Percentiles rank a stretch among this genome's conserved stretches.
These are phyloP conservation scores for Erebia aethiops DNA, from an alignment of 2,888 invertebrate species.

Conservation along the genomic window DNA sequence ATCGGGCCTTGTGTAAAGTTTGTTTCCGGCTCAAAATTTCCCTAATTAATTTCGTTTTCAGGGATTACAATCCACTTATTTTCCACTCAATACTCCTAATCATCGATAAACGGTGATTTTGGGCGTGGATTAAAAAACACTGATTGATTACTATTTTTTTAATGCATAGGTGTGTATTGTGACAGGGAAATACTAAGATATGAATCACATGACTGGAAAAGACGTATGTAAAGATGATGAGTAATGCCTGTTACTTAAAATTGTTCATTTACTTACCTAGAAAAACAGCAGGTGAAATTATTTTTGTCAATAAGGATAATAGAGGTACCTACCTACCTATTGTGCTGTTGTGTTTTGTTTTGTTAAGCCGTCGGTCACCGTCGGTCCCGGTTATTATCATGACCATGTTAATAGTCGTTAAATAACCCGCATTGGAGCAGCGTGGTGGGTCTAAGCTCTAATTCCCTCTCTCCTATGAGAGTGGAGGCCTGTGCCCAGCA, in stretches of 20 bases:
- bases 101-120: constrained; percentile 31
- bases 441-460: too few species aligned
- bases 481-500: too few species aligned
- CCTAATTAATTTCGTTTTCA: constrained; percentile 10
- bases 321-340: too few species aligned
- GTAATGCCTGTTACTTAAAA: neutral
- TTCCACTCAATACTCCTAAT: constrained; percentile 21
- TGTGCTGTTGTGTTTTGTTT: too few species aligned
- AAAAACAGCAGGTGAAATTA: neutral
- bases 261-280: neutral
- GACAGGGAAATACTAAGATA: constrained; percentile 4
- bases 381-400: too few species aligned
- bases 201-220: constrained; percentile 17
- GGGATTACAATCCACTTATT: constrained; percentile 21
- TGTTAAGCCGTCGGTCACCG: too few species aligned
- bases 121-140: constrained; percentile 6
- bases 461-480: too few species aligned
- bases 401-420: too few species aligned
- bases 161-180: constrained; percentile 1
- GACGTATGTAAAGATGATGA: neutral
- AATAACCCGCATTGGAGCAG: too few species aligned
- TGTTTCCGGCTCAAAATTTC: neutral
- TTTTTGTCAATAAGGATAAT: too few species aligned
- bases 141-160: constrained; percentile 22
- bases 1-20: too few species aligned